These are phyloP conservation scores for Anticlea derivata DNA, from an alignment of 2,888 invertebrate species.

Conservation along the genomic window DNA sequence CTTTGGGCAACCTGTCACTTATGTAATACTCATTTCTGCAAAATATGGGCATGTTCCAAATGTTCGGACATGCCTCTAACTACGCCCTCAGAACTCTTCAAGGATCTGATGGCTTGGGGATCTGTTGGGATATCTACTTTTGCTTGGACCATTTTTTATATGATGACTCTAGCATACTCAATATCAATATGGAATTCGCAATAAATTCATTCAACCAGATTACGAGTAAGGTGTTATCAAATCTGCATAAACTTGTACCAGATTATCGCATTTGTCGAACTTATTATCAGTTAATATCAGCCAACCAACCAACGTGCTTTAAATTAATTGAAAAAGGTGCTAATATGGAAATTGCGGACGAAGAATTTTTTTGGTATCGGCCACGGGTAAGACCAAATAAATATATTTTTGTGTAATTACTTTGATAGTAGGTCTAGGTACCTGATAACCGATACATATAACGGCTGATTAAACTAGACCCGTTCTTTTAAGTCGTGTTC, in stretches of 20 bases:
- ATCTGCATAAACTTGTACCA: neutral
- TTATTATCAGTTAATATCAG: constrained; percentile 13
- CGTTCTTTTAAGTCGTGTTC: too few species aligned
- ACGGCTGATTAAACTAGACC: too few species aligned
- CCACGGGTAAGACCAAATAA: constrained; percentile 19
- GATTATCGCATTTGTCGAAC: constrained; percentile 9
- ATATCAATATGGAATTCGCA: constrained; percentile 1
- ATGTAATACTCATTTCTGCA: too few species aligned
- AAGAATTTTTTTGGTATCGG: constrained; percentile 18
- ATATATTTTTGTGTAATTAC: neutral
- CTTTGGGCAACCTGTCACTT: too few species aligned
- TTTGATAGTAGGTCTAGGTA: neutral
- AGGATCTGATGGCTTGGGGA: too few species aligned
- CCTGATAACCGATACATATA: too few species aligned
- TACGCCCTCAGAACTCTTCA: too few species aligned
- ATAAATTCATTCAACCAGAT: constrained; percentile 2
- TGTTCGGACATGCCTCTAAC: too few species aligned
- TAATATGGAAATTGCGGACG: constrained; percentile 11
- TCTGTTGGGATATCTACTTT: too few species aligned
- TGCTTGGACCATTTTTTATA: neutral
- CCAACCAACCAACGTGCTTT: neutral
- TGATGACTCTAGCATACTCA: neutral
- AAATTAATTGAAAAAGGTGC: neutral
- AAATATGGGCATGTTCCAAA: too few species aligned
- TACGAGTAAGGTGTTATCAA: constrained; percentile 10